Evolutionary conservation across 2,888 invertebrate species (phyloP), one percentile per base, ranked within the genome.

Genomic region (Muschampia plurimacula): DNA sequence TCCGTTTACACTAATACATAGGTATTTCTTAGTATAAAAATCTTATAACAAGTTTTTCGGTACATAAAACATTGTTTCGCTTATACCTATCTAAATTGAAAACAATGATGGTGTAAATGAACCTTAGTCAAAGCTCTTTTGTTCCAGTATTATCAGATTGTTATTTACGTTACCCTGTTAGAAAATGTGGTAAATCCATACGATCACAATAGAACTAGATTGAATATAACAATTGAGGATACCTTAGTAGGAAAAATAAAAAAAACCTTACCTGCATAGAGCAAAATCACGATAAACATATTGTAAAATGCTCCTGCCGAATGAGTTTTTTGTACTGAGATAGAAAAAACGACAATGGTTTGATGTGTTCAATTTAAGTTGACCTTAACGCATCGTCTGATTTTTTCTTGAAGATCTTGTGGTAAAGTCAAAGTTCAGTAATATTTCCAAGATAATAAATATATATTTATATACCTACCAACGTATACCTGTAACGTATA

Each of bases 51-150:
- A 52, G 15, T 15, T 52, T 13, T 52, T 49, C 13, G 13, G 13
- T 49, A 49, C 46, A 13, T 65, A 70, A 67, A 67, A 64, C 64
- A 73, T 60, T 67, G 73, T 52, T 62, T 74, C 12, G 64, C 63
- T 62, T 62, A n/a, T 28, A 73, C 69, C 46, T 28, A 73, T 65
- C 46, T 52, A n/a, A 52, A 73, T 72, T 15, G 70, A 28, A 36
- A 73, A 74, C 74, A 74, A 74, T 74, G 60, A 67, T 41, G 28
- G 28, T 57, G 28, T 57, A 72, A 67, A 69, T 32, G 65, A 67
- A 72, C 57, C 60, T 72, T 62, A 67, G 62, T 67, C 72, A 72
- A 36, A 72, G 44, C 41, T 49, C 71, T 72, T 66, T 72, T 72
- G 71, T 72, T 72, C 49, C 71, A 49, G 46, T 49, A 64, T 55